Evolutionary conservation across 2,113 vertebrate species (phyloP), one percentile per base, ranked within the genome.

Genomic region (Lanius collurio): DNA sequence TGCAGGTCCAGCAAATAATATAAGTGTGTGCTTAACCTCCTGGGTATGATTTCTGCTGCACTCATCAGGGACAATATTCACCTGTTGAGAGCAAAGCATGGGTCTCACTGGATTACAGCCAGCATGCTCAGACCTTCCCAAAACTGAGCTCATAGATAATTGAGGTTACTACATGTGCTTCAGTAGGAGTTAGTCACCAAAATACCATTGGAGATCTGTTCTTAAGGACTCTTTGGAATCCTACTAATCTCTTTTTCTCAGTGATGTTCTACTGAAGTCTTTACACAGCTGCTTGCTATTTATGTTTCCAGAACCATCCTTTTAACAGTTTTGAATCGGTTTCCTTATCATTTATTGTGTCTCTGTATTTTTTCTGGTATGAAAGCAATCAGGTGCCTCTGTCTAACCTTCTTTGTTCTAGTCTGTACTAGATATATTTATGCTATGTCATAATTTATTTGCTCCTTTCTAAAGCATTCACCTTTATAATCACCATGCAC

Each of bases 391-490:
- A 74, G 30, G 55, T 94, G 23, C 39, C 44, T 76, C 84, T 79
- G n/a, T 71, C 42, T 88, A 83, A 86, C 91, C 63, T 91, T 90
- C 49, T 93, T 53, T 70, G 59, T 74, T 84, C 87, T 52, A 65
- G 19, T 83, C 50, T 26, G 57, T 57, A 53, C 52, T 63, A 46
- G 70, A 83, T 83, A 31, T 57, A 77, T 64, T 79, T 65, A 77
- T 87, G 31, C 47, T 79, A 41, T 73, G 62, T 83, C 39, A 77
- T 77, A 73, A 85, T 93, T 79, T 73, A 76, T 96, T 95, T 93
- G 15, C 37, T 89, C 68, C 46, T 87, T 77, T 94, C 70, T 87
- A 62, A 87, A 87, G 67, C 55, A 49, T 78, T 90, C 82, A 84
- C 78, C 59, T 94, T 87, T 77, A 59, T 76, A 92, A 96, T 73